phyloP scores from a whole-genome alignment of 2,888 invertebrate species.

The Eubasilissa splendida region DNA sequence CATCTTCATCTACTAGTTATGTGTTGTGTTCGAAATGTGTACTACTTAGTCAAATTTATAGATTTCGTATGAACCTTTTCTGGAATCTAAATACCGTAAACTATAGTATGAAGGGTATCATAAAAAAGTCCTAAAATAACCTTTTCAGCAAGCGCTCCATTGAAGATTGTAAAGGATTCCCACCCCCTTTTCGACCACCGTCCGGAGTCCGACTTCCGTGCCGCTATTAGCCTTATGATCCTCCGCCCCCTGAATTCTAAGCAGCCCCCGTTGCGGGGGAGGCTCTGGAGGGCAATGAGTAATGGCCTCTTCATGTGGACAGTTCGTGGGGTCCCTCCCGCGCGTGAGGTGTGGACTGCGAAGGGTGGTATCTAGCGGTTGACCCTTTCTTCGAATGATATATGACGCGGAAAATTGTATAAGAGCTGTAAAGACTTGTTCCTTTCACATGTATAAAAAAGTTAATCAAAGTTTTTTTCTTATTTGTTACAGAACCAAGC shows the following conservation, averaged over 20 bases:
- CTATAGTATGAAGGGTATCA: constrained; percentile 12
- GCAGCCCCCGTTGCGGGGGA: constrained; percentile 43
- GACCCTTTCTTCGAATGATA: constrained; percentile 44
- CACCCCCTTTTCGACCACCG: constrained; percentile 47
- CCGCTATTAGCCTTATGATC: constrained; percentile 57
- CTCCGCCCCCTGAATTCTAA: constrained; percentile 55
- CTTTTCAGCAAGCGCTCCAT: constrained; percentile 33
- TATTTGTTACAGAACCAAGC: constrained; percentile 87
- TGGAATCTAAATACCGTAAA: constrained; percentile 30
- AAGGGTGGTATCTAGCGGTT: constrained; percentile 14
- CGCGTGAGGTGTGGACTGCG: constrained; percentile 15
- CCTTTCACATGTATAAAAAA: not conserved
- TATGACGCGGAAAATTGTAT: constrained; percentile 32
- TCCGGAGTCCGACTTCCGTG: constrained; percentile 52
- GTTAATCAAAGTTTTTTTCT: constrained; percentile 47
- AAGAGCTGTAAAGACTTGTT: not conserved
- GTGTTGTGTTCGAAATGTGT: no score
- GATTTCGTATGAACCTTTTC: not conserved
- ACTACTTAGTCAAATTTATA: no score
- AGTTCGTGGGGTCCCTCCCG: constrained; percentile 28
- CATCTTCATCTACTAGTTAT: no score
- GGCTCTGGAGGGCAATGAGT: constrained; percentile 51
- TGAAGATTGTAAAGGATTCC: constrained; percentile 34
- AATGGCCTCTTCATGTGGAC: constrained; percentile 54
- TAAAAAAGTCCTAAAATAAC: constrained; percentile 35